Evolutionary conservation across 2,797 vertebrate species (phyloP).

Genomic region (Gadopsis bispinosus): DNA sequence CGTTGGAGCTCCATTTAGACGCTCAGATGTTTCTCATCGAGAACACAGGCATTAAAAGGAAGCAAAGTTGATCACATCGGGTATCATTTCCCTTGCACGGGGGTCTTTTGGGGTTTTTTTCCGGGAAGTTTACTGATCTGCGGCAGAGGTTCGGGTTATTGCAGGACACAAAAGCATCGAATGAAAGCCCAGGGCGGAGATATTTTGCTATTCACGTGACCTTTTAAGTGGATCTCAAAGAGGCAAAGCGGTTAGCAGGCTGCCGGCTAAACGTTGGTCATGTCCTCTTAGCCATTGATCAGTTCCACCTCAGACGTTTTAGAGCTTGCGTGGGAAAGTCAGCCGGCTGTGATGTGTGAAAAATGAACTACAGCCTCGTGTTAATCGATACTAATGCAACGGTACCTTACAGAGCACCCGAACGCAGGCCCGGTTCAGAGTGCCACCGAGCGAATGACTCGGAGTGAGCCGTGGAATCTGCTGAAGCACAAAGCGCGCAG

Average conservation of each 20-base stretch:
- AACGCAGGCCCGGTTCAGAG: constrained; percentile 23
- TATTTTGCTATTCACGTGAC: constrained; percentile 32
- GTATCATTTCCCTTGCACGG: constrained; percentile 3
- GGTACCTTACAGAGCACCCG: constrained; percentile 2
- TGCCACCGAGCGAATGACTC: constrained; percentile 27
- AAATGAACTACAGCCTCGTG: constrained; percentile 36
- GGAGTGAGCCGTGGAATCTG: constrained; percentile 22
- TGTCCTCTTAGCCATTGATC: constrained; percentile 27
- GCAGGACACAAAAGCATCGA: background rate
- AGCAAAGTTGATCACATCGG: constrained; percentile 14
- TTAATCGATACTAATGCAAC: constrained; percentile 23
- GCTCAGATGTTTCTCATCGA: constrained; percentile 7
- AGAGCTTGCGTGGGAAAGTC: constrained; percentile 42
- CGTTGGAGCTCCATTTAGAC: constrained; percentile 39
- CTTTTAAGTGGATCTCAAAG: constrained; percentile 41
- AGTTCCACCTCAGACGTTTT: constrained; percentile 8
- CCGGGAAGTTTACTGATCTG: background rate
- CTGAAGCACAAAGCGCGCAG: constrained; percentile 8
- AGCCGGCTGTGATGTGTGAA: constrained; percentile 21
- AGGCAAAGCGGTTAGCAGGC: constrained; percentile 20
- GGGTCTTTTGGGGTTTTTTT: background rate
- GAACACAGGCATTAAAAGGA: background rate
- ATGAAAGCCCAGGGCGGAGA: constrained; percentile 36
- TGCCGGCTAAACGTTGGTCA: background rate
- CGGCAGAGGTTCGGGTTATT: background rate